Evolutionary conservation across 2,797 vertebrate genomes (phyloP), one percentile per base, ranked within the genome.

Genomic region (Saguinus oedipus): DNA sequence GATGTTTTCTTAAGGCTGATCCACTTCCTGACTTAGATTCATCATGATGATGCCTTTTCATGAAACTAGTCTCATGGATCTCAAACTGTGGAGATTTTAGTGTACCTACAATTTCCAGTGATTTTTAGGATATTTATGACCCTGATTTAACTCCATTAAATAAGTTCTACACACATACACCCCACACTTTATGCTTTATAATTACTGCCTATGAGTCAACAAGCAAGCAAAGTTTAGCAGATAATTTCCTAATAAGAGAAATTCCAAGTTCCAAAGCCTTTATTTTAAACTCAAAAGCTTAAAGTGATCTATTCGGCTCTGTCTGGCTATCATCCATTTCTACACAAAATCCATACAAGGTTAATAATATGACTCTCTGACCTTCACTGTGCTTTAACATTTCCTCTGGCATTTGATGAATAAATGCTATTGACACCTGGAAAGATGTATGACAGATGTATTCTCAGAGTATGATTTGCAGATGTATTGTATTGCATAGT

Each of bases 281-380:
- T 80, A 48, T 88, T 92, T 95, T 42, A 53, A 89, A 83, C 20
- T 87, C 53, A 86, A 42, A 79, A 9, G 22, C 85, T 96, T 42
- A 46, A 42, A 74, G 2, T 10, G 36, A 74, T 55, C 4, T 74
- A 33, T 78, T 39, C 22, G 27, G 22, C 27, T 82, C 26, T 81
- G 11, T 88, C 26, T 14, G 8, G 27, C 22, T 4, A 27, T 74
- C n/a, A 13, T 48, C 17, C 20, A 5, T 78, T 90, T 87, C 85
- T 86, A 30, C 24, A 74, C 68, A 87, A 64, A 82, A 39, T 92
- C n/a, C 19, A 0, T 5, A 59, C 5, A 26, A 55, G 42, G 14
- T 9, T 42, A 68, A 22, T 72, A 72, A 72, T 24, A 3, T 39
- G 5, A 26, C 57, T 55, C 14, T 86, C 27, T 48, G 33, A 5